These are phyloP conservation scores for Lepus oiostolus DNA, from an alignment of 2,797 vertebrate species.

Conservation along the genomic window DNA sequence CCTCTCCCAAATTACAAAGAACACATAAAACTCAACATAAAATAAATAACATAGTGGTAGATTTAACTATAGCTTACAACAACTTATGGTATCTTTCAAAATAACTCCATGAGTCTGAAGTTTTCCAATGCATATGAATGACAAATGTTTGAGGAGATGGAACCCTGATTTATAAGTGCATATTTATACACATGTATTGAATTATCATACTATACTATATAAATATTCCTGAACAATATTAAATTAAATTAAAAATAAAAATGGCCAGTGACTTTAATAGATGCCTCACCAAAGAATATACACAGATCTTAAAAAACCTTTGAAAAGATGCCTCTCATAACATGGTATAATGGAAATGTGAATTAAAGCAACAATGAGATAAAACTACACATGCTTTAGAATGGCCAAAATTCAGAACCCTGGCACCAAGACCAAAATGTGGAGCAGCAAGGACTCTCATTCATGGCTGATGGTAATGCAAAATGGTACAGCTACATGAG, in stretches of 20 bases:
- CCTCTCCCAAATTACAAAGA: neutral
- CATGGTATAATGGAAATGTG: neutral
- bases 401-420: too few relatives aligned
- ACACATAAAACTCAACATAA: neutral
- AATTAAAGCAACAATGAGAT: neutral
- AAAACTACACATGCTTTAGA: neutral
- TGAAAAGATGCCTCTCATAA: neutral
- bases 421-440: neutral
- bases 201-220: too few relatives aligned
- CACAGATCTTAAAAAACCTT: neutral
- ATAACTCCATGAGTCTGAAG: too few relatives aligned
- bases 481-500: neutral
- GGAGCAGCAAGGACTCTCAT: neutral
- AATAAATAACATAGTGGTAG: neutral
- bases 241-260: neutral
- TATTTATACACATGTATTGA: too few relatives aligned
- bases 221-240: too few relatives aligned
- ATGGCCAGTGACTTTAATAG: neutral
- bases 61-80: too few relatives aligned
- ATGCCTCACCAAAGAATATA: neutral
- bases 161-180: too few relatives aligned
- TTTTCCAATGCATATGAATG: too few relatives aligned
- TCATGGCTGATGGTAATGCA: neutral
- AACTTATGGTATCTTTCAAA: too few relatives aligned
- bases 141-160: too few relatives aligned